Conservation (phyloP, 2,797 vertebrate species). For the Smutsia temminckii region DNA sequence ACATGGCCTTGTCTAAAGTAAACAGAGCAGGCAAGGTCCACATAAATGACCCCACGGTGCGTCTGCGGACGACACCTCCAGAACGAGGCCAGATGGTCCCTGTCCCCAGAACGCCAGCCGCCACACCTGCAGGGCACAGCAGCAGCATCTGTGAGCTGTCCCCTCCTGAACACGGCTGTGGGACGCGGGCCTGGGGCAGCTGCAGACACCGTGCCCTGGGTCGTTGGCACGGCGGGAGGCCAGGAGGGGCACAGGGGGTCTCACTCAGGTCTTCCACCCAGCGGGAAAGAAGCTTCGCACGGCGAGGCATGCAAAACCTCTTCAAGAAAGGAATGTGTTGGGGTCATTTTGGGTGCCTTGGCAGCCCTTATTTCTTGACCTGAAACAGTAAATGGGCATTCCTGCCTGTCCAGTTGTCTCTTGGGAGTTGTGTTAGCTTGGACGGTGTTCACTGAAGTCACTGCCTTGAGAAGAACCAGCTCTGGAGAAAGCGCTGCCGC, state of each 20-base stretch:
- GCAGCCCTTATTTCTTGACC: neutral
- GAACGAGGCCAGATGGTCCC: too few relatives aligned
- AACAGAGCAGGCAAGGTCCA: too few relatives aligned
- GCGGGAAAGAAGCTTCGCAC: neutral
- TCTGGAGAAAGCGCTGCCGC: neutral
- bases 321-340: neutral
- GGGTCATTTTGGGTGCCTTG: rapidly evolving
- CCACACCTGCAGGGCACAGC: too few relatives aligned
- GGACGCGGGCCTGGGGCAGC: too few relatives aligned
- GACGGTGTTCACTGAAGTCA: neutral
- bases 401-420: rapidly evolving
- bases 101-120: too few relatives aligned
- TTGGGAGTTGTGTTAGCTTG: neutral
- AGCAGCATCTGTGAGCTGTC: too few relatives aligned
- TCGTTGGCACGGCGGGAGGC: too few relatives aligned
- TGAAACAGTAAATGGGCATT: rapidly evolving
- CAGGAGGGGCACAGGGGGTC: neutral
- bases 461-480: neutral
- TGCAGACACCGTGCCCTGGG: neutral
- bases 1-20: rapidly evolving
- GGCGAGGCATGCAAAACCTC: neutral
- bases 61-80: too few relatives aligned
- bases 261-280: neutral
- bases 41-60: too few relatives aligned
- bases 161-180: too few relatives aligned